A percentile compares a stretch with the other conserved stretches of the same genome.
These are phyloP conservation scores for Meta bourneti DNA, from an alignment of 2,888 invertebrate genomes.

Conservation along the genomic window DNA sequence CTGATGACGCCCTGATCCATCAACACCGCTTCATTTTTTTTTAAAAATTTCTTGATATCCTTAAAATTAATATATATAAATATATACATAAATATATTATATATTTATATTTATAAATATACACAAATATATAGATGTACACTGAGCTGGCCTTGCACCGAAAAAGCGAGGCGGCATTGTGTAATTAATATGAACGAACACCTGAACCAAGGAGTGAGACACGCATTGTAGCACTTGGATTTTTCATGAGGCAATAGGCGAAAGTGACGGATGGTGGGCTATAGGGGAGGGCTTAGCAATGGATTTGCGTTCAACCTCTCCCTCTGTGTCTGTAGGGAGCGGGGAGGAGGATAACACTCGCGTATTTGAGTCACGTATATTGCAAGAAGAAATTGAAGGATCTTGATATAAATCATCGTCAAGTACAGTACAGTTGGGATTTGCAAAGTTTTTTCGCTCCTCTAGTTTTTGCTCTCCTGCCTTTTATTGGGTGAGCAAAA, in stretches of 20 bases:
- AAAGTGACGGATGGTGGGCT: no score
- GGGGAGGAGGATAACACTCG: conserved; percentile 32
- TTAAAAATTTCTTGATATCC: no score
- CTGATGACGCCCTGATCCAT: no score
- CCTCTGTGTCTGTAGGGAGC: conserved; percentile 57
- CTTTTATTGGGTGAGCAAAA: conserved; percentile 20
- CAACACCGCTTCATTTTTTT: no score
- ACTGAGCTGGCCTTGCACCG: no score
- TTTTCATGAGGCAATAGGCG: conserved; percentile 69
- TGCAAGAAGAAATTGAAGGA: conserved; percentile 57
- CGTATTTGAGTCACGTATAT: conserved; percentile 71
- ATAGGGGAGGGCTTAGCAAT: conserved; percentile 64
- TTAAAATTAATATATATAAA: no score
- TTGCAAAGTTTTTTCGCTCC: conserved; percentile 23
- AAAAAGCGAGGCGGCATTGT: not conserved
- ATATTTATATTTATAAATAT: no score
- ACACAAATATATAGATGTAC: no score
- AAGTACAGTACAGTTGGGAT: conserved; percentile 46
- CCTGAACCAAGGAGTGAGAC: conserved; percentile 57
- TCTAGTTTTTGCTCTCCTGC: not conserved
- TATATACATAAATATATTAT: no score
- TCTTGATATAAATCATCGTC: conserved; percentile 69
- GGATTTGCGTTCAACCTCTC: conserved; percentile 48
- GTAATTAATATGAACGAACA: conserved; percentile 37
- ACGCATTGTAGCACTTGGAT: conserved; percentile 42